Percentiles rank a stretch among this genome's conserved stretches.
Evolutionary conservation across 2,797 vertebrate genomes (phyloP).

Genomic region (Botia kubotai): DNA sequence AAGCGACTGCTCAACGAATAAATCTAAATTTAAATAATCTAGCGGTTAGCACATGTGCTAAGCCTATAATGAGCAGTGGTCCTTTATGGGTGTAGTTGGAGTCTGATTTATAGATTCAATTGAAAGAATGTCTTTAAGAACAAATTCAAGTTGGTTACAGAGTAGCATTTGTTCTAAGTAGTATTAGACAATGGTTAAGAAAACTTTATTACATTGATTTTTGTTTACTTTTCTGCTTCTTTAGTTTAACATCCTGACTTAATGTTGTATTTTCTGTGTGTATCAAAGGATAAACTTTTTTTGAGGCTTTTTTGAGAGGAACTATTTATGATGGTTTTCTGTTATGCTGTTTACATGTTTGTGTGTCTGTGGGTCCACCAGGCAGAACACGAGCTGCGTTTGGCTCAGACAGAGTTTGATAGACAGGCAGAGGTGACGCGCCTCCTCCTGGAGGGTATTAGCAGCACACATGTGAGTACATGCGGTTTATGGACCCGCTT

Average conservation of each 20-base stretch:
- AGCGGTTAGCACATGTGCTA: background rate
- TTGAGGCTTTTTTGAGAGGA: background rate
- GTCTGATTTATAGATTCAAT: background rate
- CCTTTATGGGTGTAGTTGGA: background rate
- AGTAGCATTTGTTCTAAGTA: background rate
- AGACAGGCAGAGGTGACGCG: conserved; percentile 94
- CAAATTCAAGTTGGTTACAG: background rate
- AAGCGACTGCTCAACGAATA: too few species aligned
- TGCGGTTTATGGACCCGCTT: background rate
- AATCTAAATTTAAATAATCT: background rate
- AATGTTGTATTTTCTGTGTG: background rate
- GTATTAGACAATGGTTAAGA: too few species aligned
- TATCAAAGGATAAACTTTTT: background rate
- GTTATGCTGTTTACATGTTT: background rate
- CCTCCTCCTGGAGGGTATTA: conserved; percentile 93
- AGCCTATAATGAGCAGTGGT: background rate
- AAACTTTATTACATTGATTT: too few species aligned
- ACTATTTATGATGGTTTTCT: background rate
- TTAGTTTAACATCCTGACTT: background rate
- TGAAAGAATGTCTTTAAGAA: background rate
- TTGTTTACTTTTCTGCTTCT: background rate
- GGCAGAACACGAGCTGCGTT: conserved; percentile 92
- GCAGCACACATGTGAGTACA: conserved; percentile 91
- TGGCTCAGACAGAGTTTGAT: conserved; percentile 95
- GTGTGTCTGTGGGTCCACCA: conserved; percentile 60